Conservation (phyloP, 2,113 vertebrate species). For the Camelus dromedarius region DNA sequence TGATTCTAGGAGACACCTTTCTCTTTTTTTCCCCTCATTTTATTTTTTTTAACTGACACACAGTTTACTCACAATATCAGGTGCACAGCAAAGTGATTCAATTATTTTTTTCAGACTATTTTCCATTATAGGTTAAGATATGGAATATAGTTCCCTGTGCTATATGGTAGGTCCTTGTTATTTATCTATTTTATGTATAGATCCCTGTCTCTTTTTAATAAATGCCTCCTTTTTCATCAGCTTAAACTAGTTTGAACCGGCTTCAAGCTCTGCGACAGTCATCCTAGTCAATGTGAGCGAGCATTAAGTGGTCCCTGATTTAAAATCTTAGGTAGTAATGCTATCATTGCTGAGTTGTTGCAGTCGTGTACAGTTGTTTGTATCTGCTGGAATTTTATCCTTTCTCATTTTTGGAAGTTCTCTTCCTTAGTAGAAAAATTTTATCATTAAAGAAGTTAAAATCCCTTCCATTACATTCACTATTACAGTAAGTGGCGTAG, state of each 20-base stretch:
- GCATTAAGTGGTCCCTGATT: not conserved
- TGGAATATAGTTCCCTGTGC: not conserved
- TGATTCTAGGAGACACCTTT: not conserved
- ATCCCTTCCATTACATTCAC: not conserved
- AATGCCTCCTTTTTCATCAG: not conserved
- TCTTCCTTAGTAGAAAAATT: constrained; percentile 3
- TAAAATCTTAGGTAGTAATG: constrained; percentile 25
- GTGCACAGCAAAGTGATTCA: not conserved
- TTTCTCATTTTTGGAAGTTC: not conserved
- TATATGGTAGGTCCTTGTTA: not conserved
- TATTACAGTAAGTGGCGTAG: not conserved
- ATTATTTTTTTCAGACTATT: not conserved
- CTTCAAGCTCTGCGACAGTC: not conserved
- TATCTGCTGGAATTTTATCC: constrained; percentile 12
- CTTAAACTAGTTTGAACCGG: not conserved
- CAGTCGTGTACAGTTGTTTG: not conserved
- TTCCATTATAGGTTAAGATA: not conserved
- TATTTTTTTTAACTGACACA: not conserved
- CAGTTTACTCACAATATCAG: not conserved
- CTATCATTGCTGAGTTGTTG: not conserved
- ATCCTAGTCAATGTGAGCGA: not conserved
- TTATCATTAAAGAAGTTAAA: not conserved
- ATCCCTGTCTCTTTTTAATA: not conserved
- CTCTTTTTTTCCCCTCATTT: not conserved
- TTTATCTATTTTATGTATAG: not conserved